Percentiles rank a stretch among this genome's conserved stretches.
Evolutionary conservation across 2,113 vertebrate species (phyloP).

Genomic region (Corythornis madagascariensis): DNA sequence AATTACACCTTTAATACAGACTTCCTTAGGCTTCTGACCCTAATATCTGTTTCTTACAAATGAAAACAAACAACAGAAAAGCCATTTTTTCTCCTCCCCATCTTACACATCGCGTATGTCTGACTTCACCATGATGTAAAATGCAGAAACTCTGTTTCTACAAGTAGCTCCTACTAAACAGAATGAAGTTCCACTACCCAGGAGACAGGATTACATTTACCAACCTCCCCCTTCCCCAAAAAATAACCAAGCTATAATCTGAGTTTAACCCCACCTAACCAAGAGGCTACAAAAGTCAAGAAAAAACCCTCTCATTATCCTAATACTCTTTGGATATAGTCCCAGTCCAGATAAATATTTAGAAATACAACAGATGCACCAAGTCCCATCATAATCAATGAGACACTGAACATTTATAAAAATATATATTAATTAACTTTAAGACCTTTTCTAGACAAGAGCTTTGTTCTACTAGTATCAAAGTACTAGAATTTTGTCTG

Average conservation of each 20-base stretch:
- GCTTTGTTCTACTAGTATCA: background rate
- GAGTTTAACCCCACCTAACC: background rate
- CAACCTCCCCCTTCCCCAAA: fast-evolving
- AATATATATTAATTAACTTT: background rate
- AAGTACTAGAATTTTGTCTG: background rate
- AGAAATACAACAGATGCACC: background rate
- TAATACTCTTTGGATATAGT: background rate
- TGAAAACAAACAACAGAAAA: background rate
- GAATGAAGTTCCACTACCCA: background rate
- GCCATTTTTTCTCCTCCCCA: background rate
- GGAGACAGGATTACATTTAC: background rate
- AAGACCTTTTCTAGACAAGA: background rate
- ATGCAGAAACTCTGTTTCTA: background rate
- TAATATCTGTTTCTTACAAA: background rate
- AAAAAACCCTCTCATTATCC: background rate
- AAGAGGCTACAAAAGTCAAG: background rate
- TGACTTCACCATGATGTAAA: background rate
- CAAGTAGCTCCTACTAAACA: background rate
- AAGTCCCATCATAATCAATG: background rate
- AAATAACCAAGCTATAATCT: background rate
- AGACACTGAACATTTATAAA: background rate
- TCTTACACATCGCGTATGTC: background rate
- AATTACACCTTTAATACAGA: background rate
- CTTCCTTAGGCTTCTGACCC: background rate
- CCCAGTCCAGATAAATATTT: background rate